Percentiles rank a stretch among this genome's conserved stretches.
phyloP scores from a whole-genome alignment of 2,888 invertebrate species.

The Timema cristinae region DNA sequence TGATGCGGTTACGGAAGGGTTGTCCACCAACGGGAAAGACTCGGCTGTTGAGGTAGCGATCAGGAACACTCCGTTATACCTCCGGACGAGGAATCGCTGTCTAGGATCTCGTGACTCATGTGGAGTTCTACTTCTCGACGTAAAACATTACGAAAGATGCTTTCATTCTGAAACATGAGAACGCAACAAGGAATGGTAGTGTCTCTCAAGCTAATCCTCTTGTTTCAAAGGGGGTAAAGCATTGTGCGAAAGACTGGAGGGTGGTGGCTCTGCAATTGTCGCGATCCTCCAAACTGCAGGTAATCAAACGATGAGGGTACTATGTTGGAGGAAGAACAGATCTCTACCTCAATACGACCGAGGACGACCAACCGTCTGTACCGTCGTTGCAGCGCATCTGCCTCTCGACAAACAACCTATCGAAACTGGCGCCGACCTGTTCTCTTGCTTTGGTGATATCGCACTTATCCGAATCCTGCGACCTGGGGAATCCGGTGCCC shows the following conservation, averaged over 20 bases:
- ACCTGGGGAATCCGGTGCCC: conserved; percentile 88
- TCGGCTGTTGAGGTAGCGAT: conserved; percentile 38
- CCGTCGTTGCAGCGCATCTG: conserved; percentile 82
- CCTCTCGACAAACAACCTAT: conserved; percentile 81
- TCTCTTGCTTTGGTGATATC: conserved; percentile 85
- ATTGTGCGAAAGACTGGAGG: conserved; percentile 90
- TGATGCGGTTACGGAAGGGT: conserved; percentile 63
- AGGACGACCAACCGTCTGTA: conserved; percentile 90
- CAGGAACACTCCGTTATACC: conserved; percentile 56
- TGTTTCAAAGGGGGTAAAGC: conserved; percentile 94
- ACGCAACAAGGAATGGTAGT: conserved; percentile 95
- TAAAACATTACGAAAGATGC: conserved; percentile 93
- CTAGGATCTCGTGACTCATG: conserved; percentile 78
- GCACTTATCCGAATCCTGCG: conserved; percentile 81
- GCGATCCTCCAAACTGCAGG: conserved; percentile 73
- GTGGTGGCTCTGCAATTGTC: conserved; percentile 81
- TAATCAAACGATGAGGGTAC: conserved; percentile 89
- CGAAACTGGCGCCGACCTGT: conserved; percentile 87
- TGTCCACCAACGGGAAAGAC: conserved; percentile 61
- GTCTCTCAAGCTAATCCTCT: conserved; percentile 87
- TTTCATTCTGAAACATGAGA: conserved; percentile 90
- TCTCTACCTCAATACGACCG: conserved; percentile 81
- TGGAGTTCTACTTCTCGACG: conserved; percentile 96
- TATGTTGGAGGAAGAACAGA: conserved; percentile 80
- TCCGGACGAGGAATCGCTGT: conserved; percentile 73